Evolutionary conservation across 30 jellyfish, hydroid and myxozoan species (phyloP).

Genomic region (Cassiopea andromeda): DNA sequence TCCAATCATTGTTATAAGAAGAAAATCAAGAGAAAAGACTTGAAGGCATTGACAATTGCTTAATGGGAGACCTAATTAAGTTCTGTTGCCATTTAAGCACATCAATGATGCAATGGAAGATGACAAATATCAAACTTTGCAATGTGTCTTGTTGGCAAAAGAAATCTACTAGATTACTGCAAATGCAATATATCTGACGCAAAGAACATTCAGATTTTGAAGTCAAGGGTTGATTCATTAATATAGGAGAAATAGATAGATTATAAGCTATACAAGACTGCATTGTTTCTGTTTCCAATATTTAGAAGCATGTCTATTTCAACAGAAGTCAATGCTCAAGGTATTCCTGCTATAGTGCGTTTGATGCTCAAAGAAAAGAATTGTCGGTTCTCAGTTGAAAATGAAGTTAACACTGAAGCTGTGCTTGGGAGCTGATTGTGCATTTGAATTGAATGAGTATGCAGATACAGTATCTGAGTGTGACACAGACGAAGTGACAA

Average conservation of each 20-base stretch:
- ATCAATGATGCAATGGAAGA: not conserved
- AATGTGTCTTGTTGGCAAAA: not conserved
- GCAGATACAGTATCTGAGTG: too few relatives aligned
- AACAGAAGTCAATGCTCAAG: not conserved
- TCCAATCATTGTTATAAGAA: not conserved
- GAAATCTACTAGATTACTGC: not conserved
- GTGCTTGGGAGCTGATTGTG: too few relatives aligned
- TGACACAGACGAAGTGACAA: too few relatives aligned
- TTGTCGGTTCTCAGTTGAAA: not conserved
- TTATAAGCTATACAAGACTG: not conserved
- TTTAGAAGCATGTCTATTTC: not conserved
- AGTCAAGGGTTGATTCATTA: not conserved
- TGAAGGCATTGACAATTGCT: not conserved
- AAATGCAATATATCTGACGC: not conserved
- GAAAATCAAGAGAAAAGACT: not conserved
- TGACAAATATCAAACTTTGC: not conserved
- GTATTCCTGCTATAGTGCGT: not conserved
- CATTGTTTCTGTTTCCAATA: not conserved
- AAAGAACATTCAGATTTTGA: not conserved
- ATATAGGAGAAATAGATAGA: not conserved
- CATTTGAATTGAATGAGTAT: too few relatives aligned
- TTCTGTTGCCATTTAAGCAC: not conserved
- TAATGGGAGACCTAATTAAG: not conserved
- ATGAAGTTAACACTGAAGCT: not conserved
- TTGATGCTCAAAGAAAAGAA: not conserved